Evolutionary conservation across 2,888 invertebrate species (phyloP).

Genomic region (Carabus problematicus): DNA sequence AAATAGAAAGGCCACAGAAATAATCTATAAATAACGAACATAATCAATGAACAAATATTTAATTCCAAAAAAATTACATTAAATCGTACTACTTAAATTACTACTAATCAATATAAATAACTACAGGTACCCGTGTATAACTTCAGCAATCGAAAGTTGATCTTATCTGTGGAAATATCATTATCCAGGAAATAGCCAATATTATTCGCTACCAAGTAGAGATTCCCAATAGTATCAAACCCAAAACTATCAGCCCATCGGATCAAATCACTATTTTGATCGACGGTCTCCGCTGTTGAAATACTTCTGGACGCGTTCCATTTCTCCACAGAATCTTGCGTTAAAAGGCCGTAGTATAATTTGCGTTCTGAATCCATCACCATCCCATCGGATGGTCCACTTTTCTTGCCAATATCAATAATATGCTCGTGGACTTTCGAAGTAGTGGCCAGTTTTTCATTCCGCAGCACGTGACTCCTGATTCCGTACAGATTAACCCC

Average conservation of each 20-base stretch:
- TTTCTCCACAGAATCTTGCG: constrained; percentile 71
- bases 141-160: constrained; percentile 36
- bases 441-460: constrained; percentile 58
- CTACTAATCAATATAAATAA: constrained; percentile 31
- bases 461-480: constrained; percentile 66
- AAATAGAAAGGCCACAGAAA: too few relatives aligned
- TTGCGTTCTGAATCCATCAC: constrained; percentile 74
- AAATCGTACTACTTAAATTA: too few relatives aligned
- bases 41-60: too few relatives aligned
- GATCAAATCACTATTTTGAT: constrained; percentile 22
- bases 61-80: too few relatives aligned
- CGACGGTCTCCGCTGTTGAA: constrained; percentile 55
- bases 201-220: constrained; percentile 35
- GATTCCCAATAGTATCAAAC: constrained; percentile 34
- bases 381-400: constrained; percentile 71
- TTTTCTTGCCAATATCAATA: constrained; percentile 66
- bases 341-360: constrained; percentile 72
- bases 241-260: constrained; percentile 37
- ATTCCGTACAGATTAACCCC: constrained; percentile 64
- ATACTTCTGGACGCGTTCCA: constrained; percentile 70
- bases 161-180: constrained; percentile 15
- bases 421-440: constrained; percentile 56
- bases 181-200: constrained; percentile 28
- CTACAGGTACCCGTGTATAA: constrained; percentile 39
- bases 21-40: too few relatives aligned